These are phyloP conservation scores for Brachyistius frenatus DNA, from an alignment of 2,113 vertebrate species.

Conservation along the genomic window DNA sequence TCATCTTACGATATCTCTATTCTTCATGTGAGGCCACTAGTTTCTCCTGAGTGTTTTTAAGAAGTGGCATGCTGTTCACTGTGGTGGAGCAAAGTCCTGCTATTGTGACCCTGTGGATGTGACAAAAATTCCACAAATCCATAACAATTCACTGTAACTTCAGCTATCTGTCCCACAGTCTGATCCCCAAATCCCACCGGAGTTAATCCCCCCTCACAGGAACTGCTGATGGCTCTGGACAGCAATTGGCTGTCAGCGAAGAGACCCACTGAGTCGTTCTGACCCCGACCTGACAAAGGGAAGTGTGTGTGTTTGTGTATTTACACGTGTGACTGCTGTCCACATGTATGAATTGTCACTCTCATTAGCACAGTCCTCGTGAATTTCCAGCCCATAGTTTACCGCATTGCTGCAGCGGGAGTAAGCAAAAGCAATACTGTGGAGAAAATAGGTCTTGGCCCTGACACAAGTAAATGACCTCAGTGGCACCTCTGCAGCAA, in stretches of 20 bases:
- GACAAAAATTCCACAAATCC: slow-evolving; percentile 47
- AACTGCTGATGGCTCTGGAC: slow-evolving; percentile 36
- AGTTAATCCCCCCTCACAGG: slow-evolving; percentile 48
- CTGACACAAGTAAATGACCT: slow-evolving; percentile 63
- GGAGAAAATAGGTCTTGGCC: slow-evolving; percentile 1
- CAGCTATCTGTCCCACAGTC: slow-evolving; percentile 33
- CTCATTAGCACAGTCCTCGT: slow-evolving; percentile 67
- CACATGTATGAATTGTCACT: slow-evolving; percentile 32
- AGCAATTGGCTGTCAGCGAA: slow-evolving; percentile 40
- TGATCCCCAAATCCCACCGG: slow-evolving; percentile 50
- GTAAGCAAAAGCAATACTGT: slow-evolving; percentile 6
- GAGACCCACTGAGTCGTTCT: slow-evolving; percentile 4
- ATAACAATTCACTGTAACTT: slow-evolving; percentile 48
- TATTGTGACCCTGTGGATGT: slow-evolving; percentile 19
- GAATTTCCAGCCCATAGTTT: slow-evolving; percentile 60
- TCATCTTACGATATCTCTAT: slow-evolving; percentile 4
- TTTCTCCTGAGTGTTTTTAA: slow-evolving; percentile 24
- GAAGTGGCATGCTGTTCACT: slow-evolving; percentile 16
- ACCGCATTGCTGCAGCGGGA: slow-evolving; percentile 9
- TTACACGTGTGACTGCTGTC: slow-evolving; percentile 16
- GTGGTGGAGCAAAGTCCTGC: slow-evolving; percentile 4
- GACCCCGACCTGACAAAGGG: slow-evolving; percentile 42
- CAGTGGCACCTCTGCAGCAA: slow-evolving; percentile 61
- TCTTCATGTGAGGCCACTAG: slow-evolving; percentile 19
- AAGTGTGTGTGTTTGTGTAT: slow-evolving; percentile 10